Evolutionary conservation across 1,140 invertebrate species (phyloP).

Genomic region (Drosophila tsacasi): DNA sequence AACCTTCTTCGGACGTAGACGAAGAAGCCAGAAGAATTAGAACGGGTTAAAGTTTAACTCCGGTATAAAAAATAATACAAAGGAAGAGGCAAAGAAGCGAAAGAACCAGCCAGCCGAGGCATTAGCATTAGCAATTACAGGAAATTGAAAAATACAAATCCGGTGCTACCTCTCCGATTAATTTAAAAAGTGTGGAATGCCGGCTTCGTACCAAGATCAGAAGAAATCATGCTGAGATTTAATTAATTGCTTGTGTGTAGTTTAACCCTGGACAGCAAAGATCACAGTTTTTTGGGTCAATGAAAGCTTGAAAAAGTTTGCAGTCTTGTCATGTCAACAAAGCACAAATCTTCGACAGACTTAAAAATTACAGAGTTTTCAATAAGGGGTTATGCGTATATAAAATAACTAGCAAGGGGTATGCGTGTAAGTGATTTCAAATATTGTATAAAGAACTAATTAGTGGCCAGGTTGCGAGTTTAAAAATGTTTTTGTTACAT

Average conservation of each 20-base stretch:
- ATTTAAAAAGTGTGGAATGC: constrained; percentile 29
- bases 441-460: too few relatives aligned
- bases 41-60: constrained; percentile 51
- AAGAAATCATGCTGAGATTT: constrained; percentile 16
- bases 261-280: constrained; percentile 14
- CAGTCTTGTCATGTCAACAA: constrained; percentile 2
- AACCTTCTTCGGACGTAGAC: constrained; percentile 44
- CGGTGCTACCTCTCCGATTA: constrained; percentile 49
- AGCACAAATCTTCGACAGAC: not conserved
- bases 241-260: constrained; percentile 23
- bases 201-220: constrained; percentile 3
- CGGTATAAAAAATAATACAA: not conserved
- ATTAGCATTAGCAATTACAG: constrained; percentile 11
- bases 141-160: constrained; percentile 61
- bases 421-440: too few relatives aligned
- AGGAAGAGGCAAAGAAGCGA: not conserved
- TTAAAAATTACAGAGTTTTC: not conserved
- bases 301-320: constrained; percentile 11
- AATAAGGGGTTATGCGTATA: not conserved
- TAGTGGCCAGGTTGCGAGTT: too few relatives aligned
- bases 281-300: constrained; percentile 25
- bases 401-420: not conserved
- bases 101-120: constrained; percentile 9
- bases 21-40: constrained; percentile 68
- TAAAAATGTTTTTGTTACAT: too few relatives aligned